These are phyloP conservation scores for Oryzias sinensis DNA, from an alignment of 2,797 vertebrate genomes.

Conservation along the genomic window DNA sequence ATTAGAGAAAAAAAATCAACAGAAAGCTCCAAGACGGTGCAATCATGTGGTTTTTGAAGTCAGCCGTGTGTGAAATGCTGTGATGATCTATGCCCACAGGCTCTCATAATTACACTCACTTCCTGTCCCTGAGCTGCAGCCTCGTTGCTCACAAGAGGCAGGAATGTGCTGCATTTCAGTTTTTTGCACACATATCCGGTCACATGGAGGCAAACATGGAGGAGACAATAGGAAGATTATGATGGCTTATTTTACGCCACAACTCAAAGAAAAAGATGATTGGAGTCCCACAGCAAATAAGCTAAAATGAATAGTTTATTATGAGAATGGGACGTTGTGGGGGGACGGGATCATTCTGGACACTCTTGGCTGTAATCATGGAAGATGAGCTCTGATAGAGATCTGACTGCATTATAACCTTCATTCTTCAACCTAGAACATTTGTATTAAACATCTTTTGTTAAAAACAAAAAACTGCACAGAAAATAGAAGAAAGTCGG, in stretches of 20 bases:
- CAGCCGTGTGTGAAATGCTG: constrained; percentile 4
- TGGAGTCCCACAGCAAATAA: constrained; percentile 63
- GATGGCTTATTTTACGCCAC: constrained; percentile 57
- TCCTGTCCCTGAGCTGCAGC: constrained; percentile 19
- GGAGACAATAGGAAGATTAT: constrained; percentile 58
- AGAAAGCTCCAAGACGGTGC: constrained; percentile 4
- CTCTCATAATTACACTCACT: not conserved
- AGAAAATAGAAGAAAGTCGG: too few relatives aligned
- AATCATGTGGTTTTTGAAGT: constrained; percentile 4
- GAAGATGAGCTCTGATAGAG: constrained; percentile 23
- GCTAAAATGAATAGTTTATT: constrained; percentile 65
- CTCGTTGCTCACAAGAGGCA: constrained; percentile 13
- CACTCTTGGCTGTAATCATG: constrained; percentile 45
- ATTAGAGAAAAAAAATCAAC: constrained; percentile 13
- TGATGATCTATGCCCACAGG: not conserved
- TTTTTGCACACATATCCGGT: constrained; percentile 5
- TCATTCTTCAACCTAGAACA: not conserved
- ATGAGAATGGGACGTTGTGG: constrained; percentile 54
- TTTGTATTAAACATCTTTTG: too few relatives aligned
- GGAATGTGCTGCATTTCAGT: constrained; percentile 39
- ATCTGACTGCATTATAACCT: too few relatives aligned
- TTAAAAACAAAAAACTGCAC: too few relatives aligned
- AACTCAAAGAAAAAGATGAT: constrained; percentile 69
- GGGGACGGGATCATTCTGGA: constrained; percentile 47
- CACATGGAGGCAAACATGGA: constrained; percentile 27